Base-by-base conservation (phyloP, 2,797 vertebrate genomes). In the Chelonia mydas region DNA sequence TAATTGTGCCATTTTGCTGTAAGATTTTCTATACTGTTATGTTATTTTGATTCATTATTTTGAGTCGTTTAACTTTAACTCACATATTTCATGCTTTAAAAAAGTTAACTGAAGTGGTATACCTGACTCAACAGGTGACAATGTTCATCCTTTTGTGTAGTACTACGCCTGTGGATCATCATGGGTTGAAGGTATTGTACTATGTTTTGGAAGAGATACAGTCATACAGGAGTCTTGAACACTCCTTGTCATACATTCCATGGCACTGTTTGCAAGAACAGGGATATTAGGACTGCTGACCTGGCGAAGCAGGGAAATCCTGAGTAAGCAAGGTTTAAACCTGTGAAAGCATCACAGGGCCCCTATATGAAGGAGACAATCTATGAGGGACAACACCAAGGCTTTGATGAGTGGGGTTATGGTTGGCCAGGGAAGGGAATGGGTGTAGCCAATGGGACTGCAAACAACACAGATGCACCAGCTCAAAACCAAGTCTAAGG, bases 111-210 rank as follows among this genome's bases (percentile, higher is more conserved):
- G 31, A 93, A 90, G 93, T 92, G 90, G 78, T 50, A 59, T 83
- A 94, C 81, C 76, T 94, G 85, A 92, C 61, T 90, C 85, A 89
- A 81, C 59, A 90, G 81, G 88, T 93, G 87, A 91, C 55, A 90
- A 47, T 10, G 79, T 85, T 95, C 61, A 86, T 88, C 88, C 91
- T 83, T 77, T 95, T 61, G 33, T 37, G 61, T 88, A 93, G 80
- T 79, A 86, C n/a, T 45, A 53, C 41, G 55, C 12, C 79, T 86
- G 80, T 95, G 93, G 87, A 90, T 45, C 59, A 55, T 77, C 87
- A 84, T 25, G 16, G 72, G 81, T 72, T 65, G 94, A 90, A 85
- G 79, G 78, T 78, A 84, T 87, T 83, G 79, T 90, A 51, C 27
- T 81, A 41, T 74, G 74, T 65, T 96, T 93, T 89, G 79, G 79